These are phyloP conservation scores for Piezodorus guildinii DNA, from an alignment of 1,140 invertebrate genomes.

Conservation along the genomic window DNA sequence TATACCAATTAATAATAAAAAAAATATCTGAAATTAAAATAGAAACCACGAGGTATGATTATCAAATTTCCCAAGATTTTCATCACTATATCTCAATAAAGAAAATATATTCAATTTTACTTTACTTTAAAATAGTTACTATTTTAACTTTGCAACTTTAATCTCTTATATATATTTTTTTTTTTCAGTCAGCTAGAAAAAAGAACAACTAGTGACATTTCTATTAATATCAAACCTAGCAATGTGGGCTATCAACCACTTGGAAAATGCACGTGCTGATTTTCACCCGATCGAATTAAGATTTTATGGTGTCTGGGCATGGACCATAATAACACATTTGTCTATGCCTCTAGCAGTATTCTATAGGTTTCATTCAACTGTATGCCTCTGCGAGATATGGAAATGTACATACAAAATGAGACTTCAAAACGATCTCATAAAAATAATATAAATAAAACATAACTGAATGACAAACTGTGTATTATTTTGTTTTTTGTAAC, in stretches of 20 bases:
- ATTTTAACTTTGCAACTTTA: neutral
- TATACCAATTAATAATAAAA: neutral
- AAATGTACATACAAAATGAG: constrained; percentile 83
- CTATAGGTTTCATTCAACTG: constrained; percentile 91
- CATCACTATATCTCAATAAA: too few species aligned
- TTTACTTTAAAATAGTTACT: too few species aligned
- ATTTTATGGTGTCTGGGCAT: constrained; percentile 88
- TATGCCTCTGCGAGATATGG: constrained; percentile 96
- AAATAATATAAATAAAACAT: too few species aligned
- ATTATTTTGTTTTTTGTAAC: too few species aligned
- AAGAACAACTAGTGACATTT: constrained; percentile 86
- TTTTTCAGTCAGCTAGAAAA: constrained; percentile 40
- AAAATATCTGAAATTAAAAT: neutral
- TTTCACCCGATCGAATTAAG: constrained; percentile 84
- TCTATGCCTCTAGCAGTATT: constrained; percentile 93
- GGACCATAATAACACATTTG: constrained; percentile 94
- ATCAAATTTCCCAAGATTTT: too few species aligned
- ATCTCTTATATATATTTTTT: neutral
- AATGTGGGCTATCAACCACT: constrained; percentile 88
- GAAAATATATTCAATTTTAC: too few species aligned
- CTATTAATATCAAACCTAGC: constrained; percentile 80
- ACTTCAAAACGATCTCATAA: neutral
- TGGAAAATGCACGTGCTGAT: constrained; percentile 80
- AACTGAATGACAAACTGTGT: too few species aligned
- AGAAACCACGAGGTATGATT: too few species aligned